These are phyloP conservation scores for Helostoma temminkii DNA, from an alignment of 2,797 vertebrate species.

Conservation along the genomic window DNA sequence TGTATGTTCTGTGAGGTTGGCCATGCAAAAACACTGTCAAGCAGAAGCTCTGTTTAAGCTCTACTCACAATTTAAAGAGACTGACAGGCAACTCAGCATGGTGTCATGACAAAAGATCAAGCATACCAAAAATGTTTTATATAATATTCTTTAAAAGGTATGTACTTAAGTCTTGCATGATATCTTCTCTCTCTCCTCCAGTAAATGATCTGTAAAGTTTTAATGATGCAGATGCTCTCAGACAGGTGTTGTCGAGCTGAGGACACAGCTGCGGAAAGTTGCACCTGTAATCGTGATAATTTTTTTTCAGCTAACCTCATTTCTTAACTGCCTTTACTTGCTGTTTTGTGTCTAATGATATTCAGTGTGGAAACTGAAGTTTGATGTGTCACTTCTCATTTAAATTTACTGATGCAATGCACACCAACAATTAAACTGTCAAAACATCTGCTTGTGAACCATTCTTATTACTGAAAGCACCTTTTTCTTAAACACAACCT, in stretches of 20 bases:
- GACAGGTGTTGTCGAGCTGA: constrained; percentile 7
- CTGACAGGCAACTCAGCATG: not conserved
- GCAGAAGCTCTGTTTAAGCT: not conserved
- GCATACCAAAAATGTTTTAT: constrained; percentile 20
- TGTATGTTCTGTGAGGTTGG: not conserved
- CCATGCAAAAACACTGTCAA: not conserved
- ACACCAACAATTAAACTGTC: constrained; percentile 33
- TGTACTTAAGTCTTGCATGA: not conserved
- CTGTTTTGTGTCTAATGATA: constrained; percentile 20
- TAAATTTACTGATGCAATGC: constrained; percentile 11
- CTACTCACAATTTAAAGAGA: too few relatives aligned
- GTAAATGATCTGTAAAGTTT: constrained; percentile 32
- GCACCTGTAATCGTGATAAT: constrained; percentile 21
- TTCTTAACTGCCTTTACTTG: constrained; percentile 1
- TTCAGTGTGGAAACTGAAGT: constrained; percentile 2
- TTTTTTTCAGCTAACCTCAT: not conserved
- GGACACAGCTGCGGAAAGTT: not conserved
- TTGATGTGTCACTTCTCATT: not conserved
- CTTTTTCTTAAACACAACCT: constrained; percentile 23
- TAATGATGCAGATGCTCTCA: constrained; percentile 37
- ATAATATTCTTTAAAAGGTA: constrained; percentile 4
- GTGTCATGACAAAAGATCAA: not conserved
- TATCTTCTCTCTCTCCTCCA: not conserved
- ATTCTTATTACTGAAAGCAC: constrained; percentile 33
- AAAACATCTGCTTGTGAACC: constrained; percentile 8